phyloP scores from a whole-genome alignment of 2,888 invertebrate genomes.

The Agapetus fuscipes region DNA sequence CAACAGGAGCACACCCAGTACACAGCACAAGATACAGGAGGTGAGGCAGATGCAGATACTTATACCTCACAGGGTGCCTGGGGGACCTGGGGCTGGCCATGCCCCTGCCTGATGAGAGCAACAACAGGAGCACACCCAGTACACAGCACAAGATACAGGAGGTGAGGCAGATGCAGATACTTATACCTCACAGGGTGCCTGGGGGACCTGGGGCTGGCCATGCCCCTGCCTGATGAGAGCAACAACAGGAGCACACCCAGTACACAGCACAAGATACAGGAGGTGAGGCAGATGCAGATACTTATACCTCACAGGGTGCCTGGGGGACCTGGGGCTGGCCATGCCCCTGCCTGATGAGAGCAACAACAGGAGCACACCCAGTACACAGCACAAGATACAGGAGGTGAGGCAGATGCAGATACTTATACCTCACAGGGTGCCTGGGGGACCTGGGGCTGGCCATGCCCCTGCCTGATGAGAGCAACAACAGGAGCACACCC shows the following conservation, averaged over 20 bases:
- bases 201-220: conserved; percentile 77
- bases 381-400: conserved; percentile 13
- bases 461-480: conserved; percentile 31
- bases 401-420: too few species aligned
- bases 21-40: conserved; percentile 16
- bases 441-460: conserved; percentile 82
- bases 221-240: conserved; percentile 33
- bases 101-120: conserved; percentile 25
- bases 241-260: neutral
- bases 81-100: conserved; percentile 80
- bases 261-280: conserved; percentile 13
- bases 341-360: conserved; percentile 31
- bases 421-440: conserved; percentile 66
- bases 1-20: conserved; percentile 1
- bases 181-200: conserved; percentile 71
- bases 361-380: conserved; percentile 1
- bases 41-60: conserved; percentile 9
- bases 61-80: conserved; percentile 68
- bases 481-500: conserved; percentile 1
- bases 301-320: conserved; percentile 66
- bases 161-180: conserved; percentile 11
- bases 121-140: neutral
- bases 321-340: conserved; percentile 80
- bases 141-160: conserved; percentile 15
- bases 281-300: conserved; percentile 14